Evolutionary conservation across 2,888 invertebrate species (phyloP), one percentile per base, ranked within the genome.

Genomic region (Pachydiplax longipennis): DNA sequence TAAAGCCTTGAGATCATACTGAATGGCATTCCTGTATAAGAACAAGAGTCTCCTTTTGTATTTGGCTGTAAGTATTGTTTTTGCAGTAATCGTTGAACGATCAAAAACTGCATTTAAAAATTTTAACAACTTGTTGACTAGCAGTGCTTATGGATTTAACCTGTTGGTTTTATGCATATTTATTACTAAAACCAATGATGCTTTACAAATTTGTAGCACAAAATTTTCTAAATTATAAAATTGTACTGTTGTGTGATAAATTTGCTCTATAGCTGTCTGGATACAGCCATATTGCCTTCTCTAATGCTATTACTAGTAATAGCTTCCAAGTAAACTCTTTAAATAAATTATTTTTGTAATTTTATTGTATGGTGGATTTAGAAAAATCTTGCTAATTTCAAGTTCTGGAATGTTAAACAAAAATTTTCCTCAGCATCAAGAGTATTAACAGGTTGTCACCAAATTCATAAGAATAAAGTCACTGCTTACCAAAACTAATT

Each of bases 311-410:
- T 61, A 37, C 58, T 87, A 87, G 87, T 37, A 37, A 65, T 87
- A 61, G 87, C 87, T 87, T 87, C 61, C 87, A 65, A 53, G 87
- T 37, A 61, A 35, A 87, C 61, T n/a, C 37, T 61, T n/a, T 35
- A 61, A 87, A 83, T 83, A 61, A 87, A 87, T 87, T 87, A 87
- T 87, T 87, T 87, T 87, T 87, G 87, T 87, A 87, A 87, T 13
- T 65, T 87, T 87, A 87, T 61, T 87, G 61, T 87, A 83, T 40
- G 48, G 82, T 35, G 65, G 13, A 53, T 58, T 87, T 87, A 58
- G 61, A 58, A 53, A 58, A 35, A n/a, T 48, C 22, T 22, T 37
- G 10, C 65, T 61, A 37, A 87, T 87, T 87, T 87, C 83, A 61
- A 61, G 15, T 61, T n/a, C 37, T 87, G 37, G 83, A 65, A 31